Conservation (phyloP, 2,797 vertebrate genomes). For the Thunnus albacares region DNA sequence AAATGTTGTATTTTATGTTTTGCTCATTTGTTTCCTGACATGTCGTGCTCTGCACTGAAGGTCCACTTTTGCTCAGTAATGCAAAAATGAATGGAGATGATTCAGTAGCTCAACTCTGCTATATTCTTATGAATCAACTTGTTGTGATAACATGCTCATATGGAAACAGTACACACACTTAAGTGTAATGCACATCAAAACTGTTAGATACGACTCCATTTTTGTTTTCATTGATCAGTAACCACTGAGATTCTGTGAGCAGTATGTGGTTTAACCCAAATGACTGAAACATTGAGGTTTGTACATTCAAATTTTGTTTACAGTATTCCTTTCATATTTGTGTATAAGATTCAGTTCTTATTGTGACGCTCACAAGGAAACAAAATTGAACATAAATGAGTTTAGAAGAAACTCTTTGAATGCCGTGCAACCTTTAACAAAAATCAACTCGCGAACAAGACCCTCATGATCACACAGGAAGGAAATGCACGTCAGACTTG, state of each 20-base stretch:
- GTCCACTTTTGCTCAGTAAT: not conserved
- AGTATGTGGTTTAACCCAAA: conserved; percentile 6
- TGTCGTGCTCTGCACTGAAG: not conserved
- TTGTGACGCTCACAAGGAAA: not conserved
- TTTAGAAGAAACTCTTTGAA: not conserved
- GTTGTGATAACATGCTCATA: not conserved
- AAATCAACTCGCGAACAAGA: conserved; percentile 41
- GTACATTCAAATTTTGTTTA: not conserved
- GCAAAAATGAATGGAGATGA: not conserved
- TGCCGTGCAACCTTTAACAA: conserved; percentile 13
- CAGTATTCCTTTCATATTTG: not conserved
- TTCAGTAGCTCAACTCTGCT: not conserved
- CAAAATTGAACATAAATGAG: not conserved
- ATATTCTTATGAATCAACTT: not conserved
- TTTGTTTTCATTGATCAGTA: conserved; percentile 18
- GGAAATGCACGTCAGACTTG: conserved; percentile 62
- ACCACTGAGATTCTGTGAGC: conserved; percentile 9
- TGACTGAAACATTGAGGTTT: not conserved
- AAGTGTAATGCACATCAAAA: not conserved
- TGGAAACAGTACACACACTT: not conserved
- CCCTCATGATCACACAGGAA: conserved; percentile 79
- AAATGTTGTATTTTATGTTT: conserved; percentile 1
- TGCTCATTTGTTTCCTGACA: not conserved
- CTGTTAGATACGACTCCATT: not conserved
- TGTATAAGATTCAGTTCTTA: not conserved